These are phyloP conservation scores for Himalopsyche anomala DNA, from an alignment of 2,888 invertebrate genomes.

Conservation along the genomic window DNA sequence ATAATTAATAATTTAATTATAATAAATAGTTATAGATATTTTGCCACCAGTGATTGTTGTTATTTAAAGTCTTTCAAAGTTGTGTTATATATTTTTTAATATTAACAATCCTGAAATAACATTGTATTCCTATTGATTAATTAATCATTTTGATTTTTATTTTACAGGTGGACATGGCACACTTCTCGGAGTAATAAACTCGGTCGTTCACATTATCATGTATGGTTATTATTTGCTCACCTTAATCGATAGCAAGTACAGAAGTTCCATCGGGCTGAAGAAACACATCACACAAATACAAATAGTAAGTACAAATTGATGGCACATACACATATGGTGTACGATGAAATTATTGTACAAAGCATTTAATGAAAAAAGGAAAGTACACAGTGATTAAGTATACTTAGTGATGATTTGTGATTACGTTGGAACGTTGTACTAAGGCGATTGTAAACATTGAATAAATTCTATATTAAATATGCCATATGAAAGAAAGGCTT, in stretches of 20 bases:
- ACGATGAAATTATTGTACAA: background rate
- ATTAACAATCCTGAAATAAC: too few species aligned
- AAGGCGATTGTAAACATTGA: background rate
- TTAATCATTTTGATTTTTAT: background rate
- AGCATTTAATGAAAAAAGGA: background rate
- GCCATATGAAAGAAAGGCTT: too few species aligned
- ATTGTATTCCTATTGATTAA: background rate
- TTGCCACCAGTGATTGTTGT: background rate
- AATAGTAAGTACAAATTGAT: slow-evolving; percentile 76
- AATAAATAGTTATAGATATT: too few species aligned
- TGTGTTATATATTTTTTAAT: background rate
- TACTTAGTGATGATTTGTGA: background rate
- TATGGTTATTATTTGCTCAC: slow-evolving; percentile 88
- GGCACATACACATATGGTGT: background rate
- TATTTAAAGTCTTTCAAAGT: background rate
- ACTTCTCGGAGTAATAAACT: slow-evolving; percentile 82
- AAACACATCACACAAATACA: slow-evolving; percentile 90
- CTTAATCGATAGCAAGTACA: slow-evolving; percentile 82
- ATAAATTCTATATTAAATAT: background rate
- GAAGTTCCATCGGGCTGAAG: slow-evolving; percentile 88
- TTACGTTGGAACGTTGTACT: background rate
- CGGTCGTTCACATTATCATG: slow-evolving; percentile 88
- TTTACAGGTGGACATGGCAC: slow-evolving; percentile 82
- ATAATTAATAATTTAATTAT: too few species aligned
- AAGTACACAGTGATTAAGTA: background rate